Conservation (phyloP, 2,113 vertebrate genomes). For the Mixornis gularis region DNA sequence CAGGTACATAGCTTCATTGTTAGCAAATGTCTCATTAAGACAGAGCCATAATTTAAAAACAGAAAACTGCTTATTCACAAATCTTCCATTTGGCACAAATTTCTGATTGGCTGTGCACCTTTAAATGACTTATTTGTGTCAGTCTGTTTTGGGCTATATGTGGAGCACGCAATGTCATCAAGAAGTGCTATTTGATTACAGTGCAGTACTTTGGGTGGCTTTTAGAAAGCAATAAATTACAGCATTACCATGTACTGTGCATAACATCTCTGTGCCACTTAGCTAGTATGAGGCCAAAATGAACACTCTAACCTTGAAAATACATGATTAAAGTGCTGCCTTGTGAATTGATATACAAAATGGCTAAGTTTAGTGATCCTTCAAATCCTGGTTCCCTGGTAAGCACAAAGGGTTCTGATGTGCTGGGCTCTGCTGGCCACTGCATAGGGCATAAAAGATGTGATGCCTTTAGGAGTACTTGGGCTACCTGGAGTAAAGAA, state of each 20-base stretch:
- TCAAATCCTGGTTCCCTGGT: neutral
- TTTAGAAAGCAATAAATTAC: conserved; percentile 46
- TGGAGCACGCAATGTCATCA: neutral
- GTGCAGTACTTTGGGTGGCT: conserved; percentile 11
- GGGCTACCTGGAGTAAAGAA: neutral
- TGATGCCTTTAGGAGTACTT: neutral
- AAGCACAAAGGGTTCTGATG: neutral
- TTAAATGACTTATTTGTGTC: conserved; percentile 1
- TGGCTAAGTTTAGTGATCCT: conserved; percentile 20
- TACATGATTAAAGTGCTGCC: conserved; percentile 5
- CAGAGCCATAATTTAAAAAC: neutral
- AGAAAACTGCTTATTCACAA: neutral
- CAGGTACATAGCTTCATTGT: neutral
- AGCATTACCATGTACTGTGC: neutral
- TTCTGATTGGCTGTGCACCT: neutral
- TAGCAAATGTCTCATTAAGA: neutral
- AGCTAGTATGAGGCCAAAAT: conserved; percentile 40
- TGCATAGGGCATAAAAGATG: neutral
- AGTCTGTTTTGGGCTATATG: neutral
- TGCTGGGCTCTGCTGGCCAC: neutral
- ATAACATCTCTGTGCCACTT: conserved; percentile 8
- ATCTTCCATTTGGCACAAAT: neutral
- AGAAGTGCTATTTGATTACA: conserved; percentile 41
- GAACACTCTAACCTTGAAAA: conserved; percentile 53
- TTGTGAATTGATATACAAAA: neutral